phyloP scores from a whole-genome alignment of 1,140 invertebrate genomes.

The Apis dorsata region DNA sequence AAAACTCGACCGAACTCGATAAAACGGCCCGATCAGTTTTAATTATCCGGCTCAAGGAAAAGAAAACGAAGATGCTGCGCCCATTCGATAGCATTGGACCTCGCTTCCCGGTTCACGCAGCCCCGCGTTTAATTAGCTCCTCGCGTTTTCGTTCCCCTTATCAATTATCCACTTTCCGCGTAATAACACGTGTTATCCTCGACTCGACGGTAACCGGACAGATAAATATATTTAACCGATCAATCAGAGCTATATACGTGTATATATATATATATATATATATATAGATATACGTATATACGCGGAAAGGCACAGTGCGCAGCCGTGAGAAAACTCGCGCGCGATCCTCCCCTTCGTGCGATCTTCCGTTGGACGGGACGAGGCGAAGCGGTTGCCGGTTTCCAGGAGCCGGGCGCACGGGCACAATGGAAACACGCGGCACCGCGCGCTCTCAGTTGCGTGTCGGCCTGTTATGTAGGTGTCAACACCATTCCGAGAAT shows the following conservation, averaged over 20 bases:
- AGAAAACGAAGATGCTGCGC: background rate
- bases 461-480: slow-evolving; percentile 63
- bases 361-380: background rate
- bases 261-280: background rate
- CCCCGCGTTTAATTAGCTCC: slow-evolving; percentile 30
- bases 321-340: too few relatives aligned
- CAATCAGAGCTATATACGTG: background rate
- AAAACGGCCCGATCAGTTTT: slow-evolving; percentile 6
- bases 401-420: background rate
- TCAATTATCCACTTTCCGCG: slow-evolving; percentile 35
- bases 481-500: slow-evolving; percentile 64
- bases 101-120: slow-evolving; percentile 19
- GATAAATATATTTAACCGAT: slow-evolving; percentile 38
- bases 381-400: background rate
- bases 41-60: slow-evolving; percentile 7
- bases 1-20: background rate
- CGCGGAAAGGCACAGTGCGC: background rate
- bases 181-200: slow-evolving; percentile 32
- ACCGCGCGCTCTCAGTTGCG: slow-evolving; percentile 47
- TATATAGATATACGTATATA: background rate
- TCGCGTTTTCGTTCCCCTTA: slow-evolving; percentile 16
- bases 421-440: slow-evolving; percentile 7
- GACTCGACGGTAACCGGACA: background rate
- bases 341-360: background rate
- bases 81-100: background rate